Evolutionary conservation across 2,888 invertebrate species (phyloP).

Genomic region (Drosophila mimetica): DNA sequence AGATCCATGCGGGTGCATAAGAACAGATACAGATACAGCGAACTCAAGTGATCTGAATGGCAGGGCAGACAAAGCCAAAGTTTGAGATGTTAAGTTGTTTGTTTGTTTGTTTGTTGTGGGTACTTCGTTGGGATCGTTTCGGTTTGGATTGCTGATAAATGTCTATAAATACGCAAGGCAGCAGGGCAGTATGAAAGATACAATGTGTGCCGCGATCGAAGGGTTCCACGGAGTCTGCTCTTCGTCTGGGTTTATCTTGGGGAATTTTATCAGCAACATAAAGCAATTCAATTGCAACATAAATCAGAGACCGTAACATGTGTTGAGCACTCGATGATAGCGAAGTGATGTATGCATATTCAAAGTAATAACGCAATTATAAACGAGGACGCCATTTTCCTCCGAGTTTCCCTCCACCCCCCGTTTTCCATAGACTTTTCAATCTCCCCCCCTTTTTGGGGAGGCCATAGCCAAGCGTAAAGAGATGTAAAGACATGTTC

Average conservation of each 20-base stretch:
- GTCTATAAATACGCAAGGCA: slow-evolving; percentile 66
- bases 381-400: slow-evolving; percentile 57
- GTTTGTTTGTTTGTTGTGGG: slow-evolving; percentile 29
- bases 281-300: slow-evolving; percentile 27
- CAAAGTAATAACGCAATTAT: slow-evolving; percentile 24
- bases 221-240: slow-evolving; percentile 10
- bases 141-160: slow-evolving; percentile 62
- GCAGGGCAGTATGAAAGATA: slow-evolving; percentile 50
- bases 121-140: slow-evolving; percentile 6
- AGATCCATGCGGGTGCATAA: slow-evolving; percentile 56
- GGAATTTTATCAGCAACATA: slow-evolving; percentile 27
- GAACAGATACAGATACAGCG: slow-evolving; percentile 48
- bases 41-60: slow-evolving; percentile 9
- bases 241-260: slow-evolving; percentile 34
- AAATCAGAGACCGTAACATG: slow-evolving; percentile 22
- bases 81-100: slow-evolving; percentile 45
- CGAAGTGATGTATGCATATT: slow-evolving; percentile 2
- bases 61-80: slow-evolving; percentile 65
- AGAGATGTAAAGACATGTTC: slow-evolving; percentile 78
- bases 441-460: slow-evolving; percentile 59
- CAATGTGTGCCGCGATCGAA: slow-evolving; percentile 52
- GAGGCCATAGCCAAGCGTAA: slow-evolving; percentile 70
- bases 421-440: slow-evolving; percentile 8
- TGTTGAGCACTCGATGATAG: slow-evolving; percentile 15
- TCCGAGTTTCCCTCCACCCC: slow-evolving; percentile 11